Conservation (phyloP, 1,140 invertebrate species). For the Diabrotica undecimpunctata region DNA sequence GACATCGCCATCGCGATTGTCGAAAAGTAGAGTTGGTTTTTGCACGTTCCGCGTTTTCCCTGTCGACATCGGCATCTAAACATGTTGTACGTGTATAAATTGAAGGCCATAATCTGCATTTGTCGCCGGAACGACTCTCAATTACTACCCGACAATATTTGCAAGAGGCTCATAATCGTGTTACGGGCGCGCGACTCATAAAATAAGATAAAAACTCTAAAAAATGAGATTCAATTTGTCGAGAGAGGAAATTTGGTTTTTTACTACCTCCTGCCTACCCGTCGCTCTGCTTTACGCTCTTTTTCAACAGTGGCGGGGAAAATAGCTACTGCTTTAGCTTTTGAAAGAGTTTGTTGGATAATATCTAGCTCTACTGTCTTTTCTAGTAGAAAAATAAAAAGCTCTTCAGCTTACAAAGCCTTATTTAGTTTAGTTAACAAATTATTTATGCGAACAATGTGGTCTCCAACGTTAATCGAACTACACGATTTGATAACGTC, state of each 20-base stretch:
- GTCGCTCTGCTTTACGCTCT: background rate
- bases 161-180: background rate
- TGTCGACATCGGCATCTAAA: background rate
- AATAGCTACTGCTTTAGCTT: too few species aligned
- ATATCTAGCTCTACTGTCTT: too few species aligned
- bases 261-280: background rate
- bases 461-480: too few species aligned
- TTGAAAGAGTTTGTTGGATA: too few species aligned
- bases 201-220: constrained; percentile 3
- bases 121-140: constrained; percentile 1
- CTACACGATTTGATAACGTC: too few species aligned
- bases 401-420: too few species aligned
- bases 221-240: constrained; percentile 2
- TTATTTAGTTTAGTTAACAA: too few species aligned
- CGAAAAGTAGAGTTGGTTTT: background rate
- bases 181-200: background rate
- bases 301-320: background rate
- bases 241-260: constrained; percentile 2
- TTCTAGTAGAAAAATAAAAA: too few species aligned
- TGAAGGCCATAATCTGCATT: background rate
- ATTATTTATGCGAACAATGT: too few species aligned
- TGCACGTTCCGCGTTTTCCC: background rate
- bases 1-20: too few species aligned
- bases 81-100: background rate
- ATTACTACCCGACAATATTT: background rate